Evolutionary conservation across 1,140 invertebrate species (phyloP).

Genomic region (Aethina tumida): DNA sequence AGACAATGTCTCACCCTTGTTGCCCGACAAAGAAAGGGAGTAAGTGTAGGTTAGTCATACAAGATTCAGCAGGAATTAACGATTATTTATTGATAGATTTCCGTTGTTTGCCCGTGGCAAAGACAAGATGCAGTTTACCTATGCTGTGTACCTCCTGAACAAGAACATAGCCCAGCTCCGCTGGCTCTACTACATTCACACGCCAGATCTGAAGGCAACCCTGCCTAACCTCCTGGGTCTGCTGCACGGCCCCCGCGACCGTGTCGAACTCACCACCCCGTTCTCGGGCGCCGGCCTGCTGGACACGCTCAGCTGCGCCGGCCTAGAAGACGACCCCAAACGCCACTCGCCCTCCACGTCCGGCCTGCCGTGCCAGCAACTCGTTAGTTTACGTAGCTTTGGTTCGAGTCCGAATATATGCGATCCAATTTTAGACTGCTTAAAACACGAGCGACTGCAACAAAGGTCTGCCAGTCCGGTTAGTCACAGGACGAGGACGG

Average conservation of each 20-base stretch:
- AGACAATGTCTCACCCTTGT: conserved; percentile 61
- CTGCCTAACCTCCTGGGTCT: conserved; percentile 56
- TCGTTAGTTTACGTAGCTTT: conserved; percentile 15
- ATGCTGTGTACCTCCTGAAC: conserved; percentile 78
- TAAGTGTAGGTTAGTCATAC: conserved; percentile 36
- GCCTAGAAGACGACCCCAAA: background rate
- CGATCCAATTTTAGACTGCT: conserved; percentile 19
- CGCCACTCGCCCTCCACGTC: background rate
- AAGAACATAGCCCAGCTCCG: conserved; percentile 79
- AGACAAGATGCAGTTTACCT: conserved; percentile 64
- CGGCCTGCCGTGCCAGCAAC: conserved; percentile 4
- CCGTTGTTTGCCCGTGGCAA: conserved; percentile 67
- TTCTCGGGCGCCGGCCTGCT: too few relatives aligned
- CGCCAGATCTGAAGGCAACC: conserved; percentile 59
- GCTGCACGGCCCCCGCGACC: conserved; percentile 5
- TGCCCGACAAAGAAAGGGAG: conserved; percentile 67
- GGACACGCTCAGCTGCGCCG: too few relatives aligned
- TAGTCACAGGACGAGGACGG: too few relatives aligned
- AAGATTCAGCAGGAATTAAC: background rate
- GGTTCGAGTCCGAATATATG: conserved; percentile 16
- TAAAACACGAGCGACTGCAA: conserved; percentile 10
- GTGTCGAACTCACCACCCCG: background rate
- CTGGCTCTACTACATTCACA: conserved; percentile 60
- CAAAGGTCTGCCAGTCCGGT: conserved; percentile 2
- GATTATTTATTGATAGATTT: conserved; percentile 48